phyloP scores from a whole-genome alignment of 2,888 invertebrate species.

The Caenorhabditis zanzibari region DNA sequence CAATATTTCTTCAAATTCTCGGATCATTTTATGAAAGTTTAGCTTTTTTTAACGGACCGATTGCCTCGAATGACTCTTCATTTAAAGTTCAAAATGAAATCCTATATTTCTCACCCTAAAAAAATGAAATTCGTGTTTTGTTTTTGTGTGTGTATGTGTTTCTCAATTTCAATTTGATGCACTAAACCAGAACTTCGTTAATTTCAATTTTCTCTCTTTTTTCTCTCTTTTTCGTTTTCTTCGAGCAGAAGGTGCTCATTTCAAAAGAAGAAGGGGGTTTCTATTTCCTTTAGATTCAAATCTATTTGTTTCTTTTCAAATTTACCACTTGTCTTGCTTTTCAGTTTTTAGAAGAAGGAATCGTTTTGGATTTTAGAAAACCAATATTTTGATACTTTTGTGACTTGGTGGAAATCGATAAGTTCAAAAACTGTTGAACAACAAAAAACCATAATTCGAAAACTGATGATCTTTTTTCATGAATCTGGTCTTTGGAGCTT shows the following conservation, averaged over 20 bases:
- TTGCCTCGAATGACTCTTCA: too few relatives aligned
- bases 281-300: constrained; percentile 35
- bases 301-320: constrained; percentile 25
- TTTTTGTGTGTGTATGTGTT: constrained; percentile 24
- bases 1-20: too few relatives aligned
- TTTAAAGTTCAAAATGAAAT: too few relatives aligned
- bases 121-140: constrained; percentile 25
- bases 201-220: constrained; percentile 24
- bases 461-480: too few relatives aligned
- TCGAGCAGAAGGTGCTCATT: constrained; percentile 11
- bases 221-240: constrained; percentile 5
- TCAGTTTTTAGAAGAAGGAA: not conserved
- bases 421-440: too few relatives aligned
- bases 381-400: too few relatives aligned
- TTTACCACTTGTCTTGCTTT: not conserved
- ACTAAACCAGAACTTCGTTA: constrained; percentile 38
- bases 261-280: not conserved
- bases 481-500: too few relatives aligned
- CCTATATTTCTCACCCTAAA: not conserved
- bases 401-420: too few relatives aligned
- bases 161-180: constrained; percentile 38
- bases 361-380: not conserved
- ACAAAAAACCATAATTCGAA: too few relatives aligned
- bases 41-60: too few relatives aligned
- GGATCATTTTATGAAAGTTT: too few relatives aligned